Evolutionary conservation across 2,888 invertebrate species (phyloP).

Genomic region (Crocallis elinguaria): DNA sequence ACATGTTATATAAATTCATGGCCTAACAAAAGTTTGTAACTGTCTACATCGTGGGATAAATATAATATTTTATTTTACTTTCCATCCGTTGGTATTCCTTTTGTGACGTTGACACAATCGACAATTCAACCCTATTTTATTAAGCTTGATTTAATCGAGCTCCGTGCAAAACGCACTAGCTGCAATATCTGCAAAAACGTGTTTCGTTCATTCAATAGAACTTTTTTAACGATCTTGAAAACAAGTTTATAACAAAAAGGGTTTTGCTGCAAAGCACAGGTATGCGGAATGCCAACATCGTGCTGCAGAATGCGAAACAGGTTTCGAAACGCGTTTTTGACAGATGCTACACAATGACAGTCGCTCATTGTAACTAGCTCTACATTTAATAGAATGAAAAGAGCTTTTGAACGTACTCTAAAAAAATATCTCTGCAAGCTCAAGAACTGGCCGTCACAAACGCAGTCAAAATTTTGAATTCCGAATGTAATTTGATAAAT

Average conservation of each 20-base stretch:
- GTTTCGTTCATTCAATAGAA: conserved; percentile 29
- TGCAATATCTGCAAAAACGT: conserved; percentile 43
- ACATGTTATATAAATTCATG: too few relatives aligned
- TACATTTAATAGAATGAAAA: conserved; percentile 39
- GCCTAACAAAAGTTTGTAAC: too few relatives aligned
- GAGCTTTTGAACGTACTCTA: conserved; percentile 36
- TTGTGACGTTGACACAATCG: conserved; percentile 43
- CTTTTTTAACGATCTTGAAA: conserved; percentile 37
- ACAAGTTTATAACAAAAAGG: conserved; percentile 54
- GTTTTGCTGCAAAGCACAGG: conserved; percentile 64
- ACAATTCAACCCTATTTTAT: conserved; percentile 44
- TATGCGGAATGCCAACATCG: conserved; percentile 72
- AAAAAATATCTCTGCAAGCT: conserved; percentile 9
- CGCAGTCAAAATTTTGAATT: not conserved
- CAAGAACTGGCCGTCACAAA: conserved; percentile 38
- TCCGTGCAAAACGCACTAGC: conserved; percentile 45
- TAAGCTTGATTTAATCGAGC: conserved; percentile 47
- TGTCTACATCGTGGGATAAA: not conserved
- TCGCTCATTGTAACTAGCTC: conserved; percentile 19
- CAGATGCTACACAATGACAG: too few relatives aligned
- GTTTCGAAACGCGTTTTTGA: conserved; percentile 54
- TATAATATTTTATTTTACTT: not conserved
- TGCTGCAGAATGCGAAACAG: conserved; percentile 63
- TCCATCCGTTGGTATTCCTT: conserved; percentile 2
- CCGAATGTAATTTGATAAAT: conserved; percentile 39